Conservation (phyloP, 2,797 vertebrate species). For the Sebastiscus albofasciatus region DNA sequence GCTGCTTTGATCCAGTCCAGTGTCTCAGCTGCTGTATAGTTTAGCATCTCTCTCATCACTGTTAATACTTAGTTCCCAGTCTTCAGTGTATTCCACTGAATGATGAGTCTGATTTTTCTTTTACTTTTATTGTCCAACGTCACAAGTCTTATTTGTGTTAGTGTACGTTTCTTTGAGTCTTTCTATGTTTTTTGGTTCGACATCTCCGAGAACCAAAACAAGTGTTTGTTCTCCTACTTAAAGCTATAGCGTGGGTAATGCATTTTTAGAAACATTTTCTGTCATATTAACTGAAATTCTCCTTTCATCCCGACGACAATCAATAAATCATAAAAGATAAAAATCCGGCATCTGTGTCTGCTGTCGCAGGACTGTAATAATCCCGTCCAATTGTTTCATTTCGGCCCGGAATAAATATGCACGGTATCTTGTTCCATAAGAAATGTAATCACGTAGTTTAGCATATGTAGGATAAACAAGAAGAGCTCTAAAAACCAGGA, state of each 20-base stretch:
- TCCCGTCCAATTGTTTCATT: not conserved
- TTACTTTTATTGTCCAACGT: not conserved
- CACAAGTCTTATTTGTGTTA: not conserved
- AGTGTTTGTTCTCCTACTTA: not conserved
- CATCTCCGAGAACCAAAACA: not conserved
- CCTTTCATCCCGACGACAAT: not conserved
- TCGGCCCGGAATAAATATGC: not conserved
- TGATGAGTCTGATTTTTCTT: not conserved
- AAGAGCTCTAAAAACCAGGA: not conserved
- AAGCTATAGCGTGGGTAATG: not conserved
- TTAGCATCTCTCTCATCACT: not conserved
- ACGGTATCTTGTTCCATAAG: not conserved
- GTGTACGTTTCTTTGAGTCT: not conserved
- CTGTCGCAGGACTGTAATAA: not conserved
- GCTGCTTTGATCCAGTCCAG: not conserved
- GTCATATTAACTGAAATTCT: not conserved
- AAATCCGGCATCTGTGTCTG: not conserved
- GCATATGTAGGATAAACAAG: not conserved
- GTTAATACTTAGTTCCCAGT: not conserved
- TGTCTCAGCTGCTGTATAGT: not conserved
- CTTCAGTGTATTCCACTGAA: too few species aligned
- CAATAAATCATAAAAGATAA: not conserved
- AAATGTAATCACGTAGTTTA: not conserved
- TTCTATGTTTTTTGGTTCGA: not conserved
- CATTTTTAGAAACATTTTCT: not conserved